Conservation (phyloP, 2,113 vertebrate species). For the Corythoichthys intestinalis region DNA sequence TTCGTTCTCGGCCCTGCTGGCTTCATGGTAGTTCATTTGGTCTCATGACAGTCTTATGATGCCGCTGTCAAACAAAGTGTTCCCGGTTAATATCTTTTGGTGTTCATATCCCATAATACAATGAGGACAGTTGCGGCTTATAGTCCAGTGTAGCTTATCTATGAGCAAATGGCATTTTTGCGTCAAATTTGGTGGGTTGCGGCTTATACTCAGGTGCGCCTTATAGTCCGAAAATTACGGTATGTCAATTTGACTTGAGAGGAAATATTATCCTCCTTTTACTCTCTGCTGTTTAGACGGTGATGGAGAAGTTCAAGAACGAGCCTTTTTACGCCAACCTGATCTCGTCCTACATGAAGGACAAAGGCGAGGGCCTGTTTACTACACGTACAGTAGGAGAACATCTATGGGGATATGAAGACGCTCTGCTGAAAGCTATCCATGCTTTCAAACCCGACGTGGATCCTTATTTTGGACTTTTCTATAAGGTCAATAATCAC, state of each 20-base stretch:
- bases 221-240: too few relatives aligned
- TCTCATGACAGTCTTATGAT: too few relatives aligned
- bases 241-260: not conserved
- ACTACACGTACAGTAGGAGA: slow-evolving; percentile 73
- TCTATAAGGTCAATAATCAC: slow-evolving; percentile 76
- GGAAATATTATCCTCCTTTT: not conserved
- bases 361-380: slow-evolving; percentile 73
- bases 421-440: slow-evolving; percentile 74
- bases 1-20: too few relatives aligned
- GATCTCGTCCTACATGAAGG: slow-evolving; percentile 63
- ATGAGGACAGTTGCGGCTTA: too few relatives aligned
- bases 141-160: too few relatives aligned
- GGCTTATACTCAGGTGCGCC: too few relatives aligned
- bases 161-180: too few relatives aligned
- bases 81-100: too few relatives aligned
- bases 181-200: too few relatives aligned
- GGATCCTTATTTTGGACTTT: slow-evolving; percentile 82
- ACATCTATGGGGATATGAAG: slow-evolving; percentile 64
- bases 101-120: too few relatives aligned
- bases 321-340: accelerated
- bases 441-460: slow-evolving; percentile 34
- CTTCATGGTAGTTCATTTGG: too few relatives aligned
- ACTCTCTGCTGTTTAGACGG: slow-evolving; percentile 64
- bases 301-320: slow-evolving; percentile 75
- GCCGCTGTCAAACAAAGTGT: too few relatives aligned